Evolutionary conservation across 2,888 invertebrate genomes (phyloP), one percentile per base, ranked within the genome.

Genomic region (Cynaeus angustus): DNA sequence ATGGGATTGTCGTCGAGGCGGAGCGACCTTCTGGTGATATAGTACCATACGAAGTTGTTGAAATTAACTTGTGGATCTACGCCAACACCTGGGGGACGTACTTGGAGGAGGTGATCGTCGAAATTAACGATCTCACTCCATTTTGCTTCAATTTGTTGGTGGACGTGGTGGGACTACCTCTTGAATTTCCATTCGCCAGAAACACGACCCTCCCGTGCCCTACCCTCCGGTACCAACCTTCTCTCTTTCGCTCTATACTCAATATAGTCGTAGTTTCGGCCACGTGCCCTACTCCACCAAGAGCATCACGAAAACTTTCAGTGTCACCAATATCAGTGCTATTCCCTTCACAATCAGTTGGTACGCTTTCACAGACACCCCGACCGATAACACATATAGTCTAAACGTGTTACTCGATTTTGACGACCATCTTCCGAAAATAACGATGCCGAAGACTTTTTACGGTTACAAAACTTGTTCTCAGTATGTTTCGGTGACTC

Each of bases 41-140:
- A 4, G 72, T 73, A 4, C 71, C 76, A 1, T 75, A 77, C 46
- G 80, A 81, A 68, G 75, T 75, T 0, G 65, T 80, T 5, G 74
- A 78, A 10, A 72, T 86, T 10, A 80, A 83, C 52, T 72, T 86
- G 28, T 83, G 81, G 75, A 81, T 85, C n/a, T 86, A 83, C 43
- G 84, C 85, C 0, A 85, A 83, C 56, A 86, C 86, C 1, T 87
- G 86, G 85, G 87, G 87, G n/a, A 77, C 80, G 30, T 87, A 86
- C 69, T 70, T 80, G 0, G 86, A 86, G 66, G 83, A 86, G 78
- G 76, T 87, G n/a, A 72, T 78, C 1, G 78, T 86, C 14, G 81
- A 84, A 61, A 79, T 86, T 8, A 75, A 78, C 38, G 81, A 85
- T 46, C 75, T 86, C 9, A 77, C 81, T 0, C 76, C 80, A 0